Percentiles rank a stretch among this genome's conserved stretches.
phyloP scores from a whole-genome alignment of 2,797 vertebrate species.

The Glyptemys insculpta region DNA sequence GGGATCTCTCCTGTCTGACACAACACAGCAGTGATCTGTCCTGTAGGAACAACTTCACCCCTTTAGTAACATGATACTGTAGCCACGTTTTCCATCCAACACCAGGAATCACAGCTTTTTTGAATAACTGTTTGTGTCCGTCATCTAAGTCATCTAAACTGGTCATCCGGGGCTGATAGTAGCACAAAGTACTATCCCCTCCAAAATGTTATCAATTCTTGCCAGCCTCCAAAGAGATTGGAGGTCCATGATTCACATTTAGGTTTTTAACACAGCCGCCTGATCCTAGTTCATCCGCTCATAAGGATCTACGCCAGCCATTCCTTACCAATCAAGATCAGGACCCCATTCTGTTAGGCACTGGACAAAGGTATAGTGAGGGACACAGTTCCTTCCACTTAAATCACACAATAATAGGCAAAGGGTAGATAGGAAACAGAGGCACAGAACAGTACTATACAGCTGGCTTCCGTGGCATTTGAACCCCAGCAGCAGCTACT shows the following conservation, averaged over 20 bases:
- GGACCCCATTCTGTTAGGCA: neutral
- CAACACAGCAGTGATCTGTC: neutral
- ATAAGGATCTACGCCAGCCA: neutral
- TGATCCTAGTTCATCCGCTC: neutral
- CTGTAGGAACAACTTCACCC: neutral
- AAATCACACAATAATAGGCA: no score
- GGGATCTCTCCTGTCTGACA: neutral
- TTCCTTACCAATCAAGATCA: neutral
- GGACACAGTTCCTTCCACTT: no score
- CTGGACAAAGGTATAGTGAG: neutral
- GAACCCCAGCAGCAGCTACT: neutral
- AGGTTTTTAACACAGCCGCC: constrained; percentile 13
- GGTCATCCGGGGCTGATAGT: neutral
- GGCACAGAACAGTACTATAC: no score
- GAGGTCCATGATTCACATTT: neutral
- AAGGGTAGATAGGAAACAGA: no score
- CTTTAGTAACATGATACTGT: neutral
- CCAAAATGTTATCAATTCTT: neutral
- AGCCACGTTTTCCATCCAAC: neutral
- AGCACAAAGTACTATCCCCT: neutral
- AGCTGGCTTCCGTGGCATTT: neutral
- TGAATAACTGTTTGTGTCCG: accelerated
- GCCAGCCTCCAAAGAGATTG: neutral
- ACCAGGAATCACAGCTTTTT: constrained; percentile 6
- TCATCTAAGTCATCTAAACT: neutral